A percentile compares a stretch with the other conserved stretches of the same genome.
Conservation (phyloP, 92 coral and sea anemone species). For the Bergia sp. region DNA sequence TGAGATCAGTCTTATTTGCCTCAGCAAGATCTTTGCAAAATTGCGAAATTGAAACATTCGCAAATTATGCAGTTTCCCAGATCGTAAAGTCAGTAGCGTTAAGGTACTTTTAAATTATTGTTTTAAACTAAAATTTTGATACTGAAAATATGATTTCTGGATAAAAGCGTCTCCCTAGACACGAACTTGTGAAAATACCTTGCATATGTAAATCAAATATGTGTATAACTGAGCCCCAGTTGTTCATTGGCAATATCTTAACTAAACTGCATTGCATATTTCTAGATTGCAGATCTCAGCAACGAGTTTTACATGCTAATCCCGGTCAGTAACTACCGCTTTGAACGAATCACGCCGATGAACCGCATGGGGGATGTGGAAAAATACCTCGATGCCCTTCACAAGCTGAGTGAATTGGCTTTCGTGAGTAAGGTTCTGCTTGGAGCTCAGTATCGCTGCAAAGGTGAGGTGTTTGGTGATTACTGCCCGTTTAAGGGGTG, state of each 20-base stretch:
- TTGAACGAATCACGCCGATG: slow-evolving; percentile 73
- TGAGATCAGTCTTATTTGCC: too few relatives aligned
- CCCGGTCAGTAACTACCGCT: slow-evolving; percentile 71
- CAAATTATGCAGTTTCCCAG: too few relatives aligned
- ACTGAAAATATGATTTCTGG: too few relatives aligned
- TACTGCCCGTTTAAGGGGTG: not conserved
- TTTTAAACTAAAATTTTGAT: too few relatives aligned
- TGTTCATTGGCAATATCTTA: not conserved
- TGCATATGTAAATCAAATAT: too few relatives aligned
- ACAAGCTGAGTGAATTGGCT: slow-evolving; percentile 74
- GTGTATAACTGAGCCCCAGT: too few relatives aligned
- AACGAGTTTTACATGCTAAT: slow-evolving; percentile 81
- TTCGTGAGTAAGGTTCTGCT: slow-evolving; percentile 74
- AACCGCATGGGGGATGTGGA: slow-evolving; percentile 56
- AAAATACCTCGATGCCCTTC: slow-evolving; percentile 54
- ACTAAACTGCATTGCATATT: not conserved
- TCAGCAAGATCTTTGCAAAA: too few relatives aligned
- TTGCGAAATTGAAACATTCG: too few relatives aligned
- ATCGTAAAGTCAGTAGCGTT: too few relatives aligned
- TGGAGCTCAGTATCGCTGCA: slow-evolving; percentile 78
- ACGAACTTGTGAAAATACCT: too few relatives aligned
- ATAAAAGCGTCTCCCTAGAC: too few relatives aligned
- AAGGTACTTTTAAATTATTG: too few relatives aligned
- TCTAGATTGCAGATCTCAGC: slow-evolving; percentile 80
- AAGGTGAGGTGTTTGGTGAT: slow-evolving; percentile 57